phyloP scores from a whole-genome alignment of 2,888 invertebrate species.

The Leptura quadrifasciata region DNA sequence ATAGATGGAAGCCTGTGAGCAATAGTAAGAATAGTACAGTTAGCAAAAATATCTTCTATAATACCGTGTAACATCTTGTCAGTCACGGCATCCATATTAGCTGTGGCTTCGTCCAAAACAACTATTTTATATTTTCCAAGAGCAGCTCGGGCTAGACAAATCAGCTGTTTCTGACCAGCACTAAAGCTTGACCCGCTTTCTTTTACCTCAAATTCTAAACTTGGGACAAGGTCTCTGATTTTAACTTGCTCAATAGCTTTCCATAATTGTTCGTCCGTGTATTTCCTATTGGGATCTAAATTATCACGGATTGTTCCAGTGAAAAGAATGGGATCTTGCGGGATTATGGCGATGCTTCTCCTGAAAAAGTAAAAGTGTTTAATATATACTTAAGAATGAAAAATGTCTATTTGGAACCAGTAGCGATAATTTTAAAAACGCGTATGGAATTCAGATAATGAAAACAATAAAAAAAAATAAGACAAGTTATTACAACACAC shows the following conservation, averaged over 20 bases:
- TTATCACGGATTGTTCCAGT: slow-evolving; percentile 75
- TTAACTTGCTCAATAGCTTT: slow-evolving; percentile 67
- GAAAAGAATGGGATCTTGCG: slow-evolving; percentile 75
- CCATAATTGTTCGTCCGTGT: slow-evolving; percentile 60
- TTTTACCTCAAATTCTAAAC: slow-evolving; percentile 57
- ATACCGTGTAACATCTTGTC: slow-evolving; percentile 75
- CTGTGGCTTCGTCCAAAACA: slow-evolving; percentile 77
- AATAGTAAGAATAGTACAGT: slow-evolving; percentile 76
- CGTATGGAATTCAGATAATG: no score
- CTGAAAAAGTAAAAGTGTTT: slow-evolving; percentile 61
- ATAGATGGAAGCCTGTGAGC: slow-evolving; percentile 73
- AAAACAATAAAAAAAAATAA: no score
- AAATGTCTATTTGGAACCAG: not conserved
- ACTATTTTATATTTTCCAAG: slow-evolving; percentile 74
- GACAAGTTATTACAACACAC: no score
- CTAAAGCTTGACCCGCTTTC: slow-evolving; percentile 64
- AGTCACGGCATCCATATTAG: slow-evolving; percentile 75
- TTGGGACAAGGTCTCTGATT: slow-evolving; percentile 65
- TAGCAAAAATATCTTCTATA: slow-evolving; percentile 73
- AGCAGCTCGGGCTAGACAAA: slow-evolving; percentile 76
- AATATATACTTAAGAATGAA: not conserved
- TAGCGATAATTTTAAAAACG: no score
- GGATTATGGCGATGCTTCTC: slow-evolving; percentile 74
- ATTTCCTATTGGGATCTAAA: slow-evolving; percentile 58
- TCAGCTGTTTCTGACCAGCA: slow-evolving; percentile 76